Percentiles rank a stretch among this genome's conserved stretches.
These are phyloP conservation scores for Cheumatopsyche charites DNA, from an alignment of 1,140 invertebrate species.

Conservation along the genomic window DNA sequence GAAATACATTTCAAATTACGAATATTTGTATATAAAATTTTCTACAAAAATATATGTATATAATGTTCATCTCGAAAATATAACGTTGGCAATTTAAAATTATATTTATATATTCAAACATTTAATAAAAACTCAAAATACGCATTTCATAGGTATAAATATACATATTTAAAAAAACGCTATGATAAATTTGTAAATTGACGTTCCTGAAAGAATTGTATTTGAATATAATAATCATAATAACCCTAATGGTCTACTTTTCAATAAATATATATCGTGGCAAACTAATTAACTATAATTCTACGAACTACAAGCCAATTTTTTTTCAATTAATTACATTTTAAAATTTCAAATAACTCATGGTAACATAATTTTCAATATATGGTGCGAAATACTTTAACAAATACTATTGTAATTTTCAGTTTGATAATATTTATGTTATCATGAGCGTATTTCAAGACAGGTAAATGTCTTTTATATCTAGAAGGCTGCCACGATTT, in stretches of 20 bases:
- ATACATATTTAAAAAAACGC: not conserved
- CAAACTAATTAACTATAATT: slow-evolving; percentile 40
- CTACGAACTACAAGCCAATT: slow-evolving; percentile 39
- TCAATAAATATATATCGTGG: slow-evolving; percentile 38
- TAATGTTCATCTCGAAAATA: slow-evolving; percentile 14
- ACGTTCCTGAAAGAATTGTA: slow-evolving; percentile 39
- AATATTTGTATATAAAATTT: slow-evolving; percentile 8
- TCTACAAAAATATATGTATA: slow-evolving; percentile 1
- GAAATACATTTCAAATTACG: not conserved
- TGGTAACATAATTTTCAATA: slow-evolving; percentile 4
- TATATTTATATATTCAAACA: slow-evolving; percentile 29
- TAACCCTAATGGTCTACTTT: slow-evolving; percentile 44
- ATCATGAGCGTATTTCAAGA: slow-evolving; percentile 13
- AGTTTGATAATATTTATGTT: not conserved
- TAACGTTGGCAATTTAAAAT: slow-evolving; percentile 2
- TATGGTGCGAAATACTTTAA: too few species aligned
- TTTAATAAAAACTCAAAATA: slow-evolving; percentile 29
- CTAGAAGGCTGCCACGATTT: slow-evolving; percentile 45
- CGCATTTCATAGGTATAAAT: slow-evolving; percentile 25
- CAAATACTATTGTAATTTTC: not conserved
- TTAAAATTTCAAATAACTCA: slow-evolving; percentile 22
- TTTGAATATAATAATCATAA: slow-evolving; percentile 18
- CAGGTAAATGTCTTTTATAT: slow-evolving; percentile 32
- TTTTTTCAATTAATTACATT: slow-evolving; percentile 35
- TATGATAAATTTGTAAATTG: slow-evolving; percentile 23